phyloP scores from a whole-genome alignment of 2,888 invertebrate species.

The Cerceris ruficornis region DNA sequence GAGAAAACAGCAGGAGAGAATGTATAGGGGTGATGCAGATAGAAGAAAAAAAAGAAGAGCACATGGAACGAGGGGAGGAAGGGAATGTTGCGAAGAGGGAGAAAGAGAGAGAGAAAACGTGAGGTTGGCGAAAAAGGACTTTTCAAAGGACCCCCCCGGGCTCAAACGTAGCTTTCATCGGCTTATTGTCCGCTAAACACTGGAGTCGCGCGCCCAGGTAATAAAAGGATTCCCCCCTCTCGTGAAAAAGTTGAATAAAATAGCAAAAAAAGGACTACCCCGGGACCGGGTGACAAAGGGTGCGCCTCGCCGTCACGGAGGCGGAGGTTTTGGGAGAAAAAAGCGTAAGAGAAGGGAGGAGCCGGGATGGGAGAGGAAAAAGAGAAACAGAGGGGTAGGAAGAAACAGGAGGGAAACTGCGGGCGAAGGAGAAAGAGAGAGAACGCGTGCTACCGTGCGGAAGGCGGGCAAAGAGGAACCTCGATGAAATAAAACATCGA shows the following conservation, averaged over 20 bases:
- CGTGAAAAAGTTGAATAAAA: slow-evolving; percentile 70
- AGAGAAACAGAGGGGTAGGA: slow-evolving; percentile 43
- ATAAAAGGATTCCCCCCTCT: slow-evolving; percentile 66
- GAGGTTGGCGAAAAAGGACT: slow-evolving; percentile 61
- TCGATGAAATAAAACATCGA: slow-evolving; percentile 67
- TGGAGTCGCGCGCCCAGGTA: slow-evolving; percentile 66
- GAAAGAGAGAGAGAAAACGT: slow-evolving; percentile 23
- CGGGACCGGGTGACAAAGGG: slow-evolving; percentile 62
- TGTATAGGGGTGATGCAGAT: slow-evolving; percentile 6
- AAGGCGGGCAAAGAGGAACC: slow-evolving; percentile 12
- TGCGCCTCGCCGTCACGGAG: slow-evolving; percentile 45
- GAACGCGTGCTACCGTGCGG: slow-evolving; percentile 15
- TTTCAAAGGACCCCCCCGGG: slow-evolving; percentile 65
- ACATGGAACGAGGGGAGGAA: too few species aligned
- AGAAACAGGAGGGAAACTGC: slow-evolving; percentile 16
- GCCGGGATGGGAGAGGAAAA: slow-evolving; percentile 21
- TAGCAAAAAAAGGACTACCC: slow-evolving; percentile 60
- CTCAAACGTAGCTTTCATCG: slow-evolving; percentile 73
- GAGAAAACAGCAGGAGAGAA: slow-evolving; percentile 28
- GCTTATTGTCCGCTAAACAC: slow-evolving; percentile 73
- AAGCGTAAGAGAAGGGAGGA: slow-evolving; percentile 23
- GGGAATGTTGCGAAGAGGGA: slow-evolving; percentile 10
- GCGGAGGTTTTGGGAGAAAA: slow-evolving; percentile 30
- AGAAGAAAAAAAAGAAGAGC: neutral
- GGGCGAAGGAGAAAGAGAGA: slow-evolving; percentile 15